Conservation (phyloP, 1,140 invertebrate species). For the Pogonus chalceus region DNA sequence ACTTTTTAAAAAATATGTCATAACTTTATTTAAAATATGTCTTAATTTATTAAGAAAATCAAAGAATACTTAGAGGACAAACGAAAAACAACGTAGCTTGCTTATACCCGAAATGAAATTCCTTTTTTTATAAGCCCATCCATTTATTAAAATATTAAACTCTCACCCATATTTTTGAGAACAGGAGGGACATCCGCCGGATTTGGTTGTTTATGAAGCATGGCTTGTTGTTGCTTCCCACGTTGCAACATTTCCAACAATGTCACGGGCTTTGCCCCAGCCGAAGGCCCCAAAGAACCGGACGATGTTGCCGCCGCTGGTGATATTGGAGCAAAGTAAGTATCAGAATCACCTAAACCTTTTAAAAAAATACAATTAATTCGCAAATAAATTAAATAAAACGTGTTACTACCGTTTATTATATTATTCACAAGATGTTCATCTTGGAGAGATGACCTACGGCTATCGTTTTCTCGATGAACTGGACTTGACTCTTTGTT, state of each 20-base stretch:
- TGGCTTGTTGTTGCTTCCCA: constrained; percentile 25
- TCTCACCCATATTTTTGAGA: constrained; percentile 40
- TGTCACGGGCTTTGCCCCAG: constrained; percentile 26
- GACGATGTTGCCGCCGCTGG: constrained; percentile 39
- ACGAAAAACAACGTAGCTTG: too few relatives aligned
- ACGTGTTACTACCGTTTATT: constrained; percentile 38
- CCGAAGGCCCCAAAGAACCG: constrained; percentile 6
- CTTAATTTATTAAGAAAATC: too few relatives aligned
- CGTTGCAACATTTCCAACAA: constrained; percentile 46
- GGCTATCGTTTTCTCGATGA: constrained; percentile 36
- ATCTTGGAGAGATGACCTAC: constrained; percentile 51
- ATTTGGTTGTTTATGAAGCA: neutral
- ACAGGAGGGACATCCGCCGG: constrained; percentile 8
- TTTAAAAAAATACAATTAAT: constrained; percentile 10
- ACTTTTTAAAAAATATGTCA: too few relatives aligned
- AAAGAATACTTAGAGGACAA: too few relatives aligned
- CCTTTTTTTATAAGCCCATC: too few relatives aligned
- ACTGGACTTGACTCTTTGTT: constrained; percentile 40
- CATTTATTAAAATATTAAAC: neutral
- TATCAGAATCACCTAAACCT: constrained; percentile 40
- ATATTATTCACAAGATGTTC: constrained; percentile 49
- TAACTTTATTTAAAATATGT: too few relatives aligned
- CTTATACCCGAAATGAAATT: too few relatives aligned
- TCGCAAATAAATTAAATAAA: neutral
- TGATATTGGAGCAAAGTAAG: constrained; percentile 53